These are phyloP conservation scores for Diogma glabrata DNA, from an alignment of 2,888 invertebrate genomes.

Conservation along the genomic window DNA sequence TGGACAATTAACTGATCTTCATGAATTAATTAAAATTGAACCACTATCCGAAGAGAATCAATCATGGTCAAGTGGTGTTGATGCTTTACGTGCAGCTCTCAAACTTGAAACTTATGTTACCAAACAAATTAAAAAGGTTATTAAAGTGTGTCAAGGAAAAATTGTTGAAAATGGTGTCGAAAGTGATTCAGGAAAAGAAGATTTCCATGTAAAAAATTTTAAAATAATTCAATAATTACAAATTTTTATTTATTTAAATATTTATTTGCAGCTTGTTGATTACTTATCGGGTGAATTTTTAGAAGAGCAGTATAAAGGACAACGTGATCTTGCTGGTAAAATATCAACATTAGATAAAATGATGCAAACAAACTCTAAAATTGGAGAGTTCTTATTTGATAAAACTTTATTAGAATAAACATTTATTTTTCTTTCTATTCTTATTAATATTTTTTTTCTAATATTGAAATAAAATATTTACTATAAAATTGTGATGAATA, in stretches of 20 bases:
- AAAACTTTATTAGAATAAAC: conserved; percentile 36
- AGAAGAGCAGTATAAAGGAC: conserved; percentile 79
- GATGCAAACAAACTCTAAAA: conserved; percentile 51
- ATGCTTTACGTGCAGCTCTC: conserved; percentile 65
- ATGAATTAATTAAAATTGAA: conserved; percentile 12
- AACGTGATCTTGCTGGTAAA: conserved; percentile 71
- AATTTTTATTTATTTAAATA: conserved; percentile 11
- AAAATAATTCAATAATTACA: no score
- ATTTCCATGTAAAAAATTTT: conserved; percentile 80
- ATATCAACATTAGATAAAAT: conserved; percentile 65
- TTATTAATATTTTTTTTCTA: no score
- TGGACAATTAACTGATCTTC: conserved; percentile 53
- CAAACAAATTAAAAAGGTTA: conserved; percentile 41
- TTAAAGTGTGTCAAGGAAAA: not conserved
- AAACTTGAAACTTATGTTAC: conserved; percentile 69
- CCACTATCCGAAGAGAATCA: not conserved
- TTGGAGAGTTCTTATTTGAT: conserved; percentile 78
- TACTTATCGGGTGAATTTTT: conserved; percentile 62
- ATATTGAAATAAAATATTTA: no score
- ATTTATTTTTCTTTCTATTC: no score
- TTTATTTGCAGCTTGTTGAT: conserved; percentile 48
- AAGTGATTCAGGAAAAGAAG: no score
- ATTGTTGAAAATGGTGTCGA: no score
- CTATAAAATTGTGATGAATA: no score
- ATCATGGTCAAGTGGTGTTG: conserved; percentile 47